Base-by-base conservation (phyloP, 2,797 vertebrate species). In the Anguilla megastoma region DNA sequence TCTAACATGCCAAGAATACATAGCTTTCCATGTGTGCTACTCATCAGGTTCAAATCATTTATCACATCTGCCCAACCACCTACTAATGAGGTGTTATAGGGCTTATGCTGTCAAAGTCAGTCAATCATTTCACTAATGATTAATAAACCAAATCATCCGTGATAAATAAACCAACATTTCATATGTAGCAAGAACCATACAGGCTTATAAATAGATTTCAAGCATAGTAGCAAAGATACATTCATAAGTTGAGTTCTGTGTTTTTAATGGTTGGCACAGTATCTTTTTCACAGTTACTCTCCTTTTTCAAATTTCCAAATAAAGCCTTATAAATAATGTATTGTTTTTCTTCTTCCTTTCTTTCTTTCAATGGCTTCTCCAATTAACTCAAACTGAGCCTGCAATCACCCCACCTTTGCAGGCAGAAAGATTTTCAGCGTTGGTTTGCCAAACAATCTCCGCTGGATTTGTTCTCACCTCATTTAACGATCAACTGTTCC, bases 381-480 rank as follows among this genome's bases (percentile, higher is more conserved):
- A 82, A 50, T 82, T 24, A 48, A 21, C n/a, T 50, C 10, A 82
- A 45, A 82, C 41, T 8, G 45, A 50, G 41, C 79, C 45, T n/a
- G 79, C 24, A 10, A 50, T 82, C 45, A 48, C 79, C 79, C 79
- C 41, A 82, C 45, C 79, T 24, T 48, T 50, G 79, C 79, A 41
- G 16, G 33, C 76, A 14, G 33, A 5, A 16, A 82, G 45, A 82
- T 45, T 50, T 50, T 82, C 45, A 8, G 45, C 7, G 45, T 82
- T 10, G 9, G 45, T 50, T 21, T 50, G 79, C 79, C 45, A 45
- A 21, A 69, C 63, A 45, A 45, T 24, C 79, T 82, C 79, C 45
- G 45, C n/a, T n/a, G 79, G 41, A 82, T 82, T 82, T 82, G 79
- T 82, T 82, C 79, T 82, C 79, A 82, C 79, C 79, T 82, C 41